Evolutionary conservation across 2,113 vertebrate genomes (phyloP).

Genomic region (Ornithorhynchus anatinus): DNA sequence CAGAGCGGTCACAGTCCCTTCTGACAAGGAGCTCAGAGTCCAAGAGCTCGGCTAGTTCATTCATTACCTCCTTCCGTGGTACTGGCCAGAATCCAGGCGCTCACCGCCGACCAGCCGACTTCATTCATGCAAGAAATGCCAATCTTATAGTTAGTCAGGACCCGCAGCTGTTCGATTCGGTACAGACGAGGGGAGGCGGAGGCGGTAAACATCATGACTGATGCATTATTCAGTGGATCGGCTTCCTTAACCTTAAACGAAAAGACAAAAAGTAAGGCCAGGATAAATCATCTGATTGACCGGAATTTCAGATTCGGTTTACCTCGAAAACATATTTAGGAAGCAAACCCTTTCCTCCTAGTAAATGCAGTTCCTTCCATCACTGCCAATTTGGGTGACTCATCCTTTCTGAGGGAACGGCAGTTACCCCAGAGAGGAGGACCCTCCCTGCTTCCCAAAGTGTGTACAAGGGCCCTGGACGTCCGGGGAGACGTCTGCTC

Average conservation of each 20-base stretch:
- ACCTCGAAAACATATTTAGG: neutral
- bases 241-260: slow-evolving; percentile 78
- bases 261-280: slow-evolving; percentile 11
- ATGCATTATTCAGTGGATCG: slow-evolving; percentile 52
- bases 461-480: no score
- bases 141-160: slow-evolving; percentile 83
- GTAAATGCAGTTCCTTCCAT: neutral
- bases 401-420: neutral
- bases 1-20: no score
- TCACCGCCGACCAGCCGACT: slow-evolving; percentile 76
- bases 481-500: no score
- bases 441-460: no score
- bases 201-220: slow-evolving; percentile 60
- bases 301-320: neutral
- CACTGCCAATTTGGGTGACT: neutral
- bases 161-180: slow-evolving; percentile 77
- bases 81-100: slow-evolving; percentile 79
- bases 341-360: neutral
- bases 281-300: neutral
- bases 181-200: slow-evolving; percentile 78
- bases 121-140: slow-evolving; percentile 90
- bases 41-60: no score
- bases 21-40: no score
- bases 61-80: slow-evolving; percentile 90
- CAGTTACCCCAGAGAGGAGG: neutral